Conservation (phyloP, 1,140 invertebrate genomes). For the Drosophila lowei region DNA sequence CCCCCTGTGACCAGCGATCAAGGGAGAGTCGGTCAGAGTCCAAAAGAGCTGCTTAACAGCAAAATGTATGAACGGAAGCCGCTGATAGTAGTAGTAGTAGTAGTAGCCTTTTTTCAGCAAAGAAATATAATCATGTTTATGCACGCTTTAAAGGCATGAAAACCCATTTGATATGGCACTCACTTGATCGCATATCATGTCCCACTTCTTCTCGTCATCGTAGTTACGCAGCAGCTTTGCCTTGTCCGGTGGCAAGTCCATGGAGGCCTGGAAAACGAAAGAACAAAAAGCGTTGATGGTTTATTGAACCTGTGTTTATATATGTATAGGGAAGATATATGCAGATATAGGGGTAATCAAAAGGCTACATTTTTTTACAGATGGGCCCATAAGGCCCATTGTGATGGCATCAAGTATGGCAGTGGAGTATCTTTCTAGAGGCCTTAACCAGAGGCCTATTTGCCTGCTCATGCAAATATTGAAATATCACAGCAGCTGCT, state of each 20-base stretch:
- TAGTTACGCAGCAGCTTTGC: slow-evolving; percentile 98
- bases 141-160: slow-evolving; percentile 3
- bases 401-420: slow-evolving; percentile 7
- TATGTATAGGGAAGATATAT: background rate
- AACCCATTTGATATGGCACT: slow-evolving; percentile 63
- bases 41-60: too few species aligned
- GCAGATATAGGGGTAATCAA: background rate
- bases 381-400: slow-evolving; percentile 14
- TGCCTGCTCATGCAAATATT: slow-evolving; percentile 37
- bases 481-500: slow-evolving; percentile 15
- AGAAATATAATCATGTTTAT: slow-evolving; percentile 4
- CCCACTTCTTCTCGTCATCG: slow-evolving; percentile 99
- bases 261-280: slow-evolving; percentile 90
- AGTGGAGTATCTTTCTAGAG: slow-evolving; percentile 25
- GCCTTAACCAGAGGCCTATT: slow-evolving; percentile 15
- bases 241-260: slow-evolving; percentile 99
- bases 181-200: slow-evolving; percentile 99
- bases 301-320: slow-evolving; percentile 8
- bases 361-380: background rate
- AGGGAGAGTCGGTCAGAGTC: slow-evolving; percentile 17
- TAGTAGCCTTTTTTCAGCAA: slow-evolving; percentile 1
- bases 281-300: slow-evolving; percentile 27
- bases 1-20: slow-evolving; percentile 13
- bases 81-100: too few species aligned
- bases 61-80: background rate